Conservation (phyloP, 2,113 vertebrate genomes). For the Capra hircus region DNA sequence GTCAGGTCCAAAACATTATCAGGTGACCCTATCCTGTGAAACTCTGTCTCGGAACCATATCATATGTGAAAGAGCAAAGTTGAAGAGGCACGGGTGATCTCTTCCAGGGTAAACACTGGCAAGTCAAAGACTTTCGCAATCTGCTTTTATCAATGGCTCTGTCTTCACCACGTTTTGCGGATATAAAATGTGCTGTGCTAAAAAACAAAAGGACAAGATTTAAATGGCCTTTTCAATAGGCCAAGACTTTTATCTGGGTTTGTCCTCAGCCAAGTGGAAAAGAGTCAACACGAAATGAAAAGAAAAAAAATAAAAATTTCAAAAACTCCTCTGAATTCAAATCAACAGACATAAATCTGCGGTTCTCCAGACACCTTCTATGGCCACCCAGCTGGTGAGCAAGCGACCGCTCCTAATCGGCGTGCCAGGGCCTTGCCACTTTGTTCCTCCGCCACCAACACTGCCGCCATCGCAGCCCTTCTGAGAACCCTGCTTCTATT, state of each 20-base stretch:
- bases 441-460: not conserved
- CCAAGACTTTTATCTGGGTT: not conserved
- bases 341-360: not conserved
- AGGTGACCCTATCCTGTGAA: not conserved
- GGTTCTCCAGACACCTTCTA: not conserved
- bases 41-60: not conserved
- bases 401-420: not conserved
- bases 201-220: slow-evolving; percentile 4
- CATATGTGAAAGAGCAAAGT: not conserved
- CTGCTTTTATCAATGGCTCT: not conserved
- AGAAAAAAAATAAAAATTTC: not conserved
- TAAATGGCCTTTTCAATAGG: not conserved
- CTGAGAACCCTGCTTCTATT: not conserved
- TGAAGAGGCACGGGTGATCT: not conserved
- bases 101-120: not conserved
- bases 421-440: not conserved
- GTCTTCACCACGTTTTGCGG: not conserved
- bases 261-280: not conserved
- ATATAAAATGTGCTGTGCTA: not conserved
- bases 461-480: not conserved
- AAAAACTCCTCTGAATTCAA: not conserved
- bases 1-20: not conserved
- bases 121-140: not conserved
- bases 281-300: not conserved
- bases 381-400: not conserved